Evolutionary conservation across 2,797 vertebrate species (phyloP).

Genomic region (Esox masquinongy): DNA sequence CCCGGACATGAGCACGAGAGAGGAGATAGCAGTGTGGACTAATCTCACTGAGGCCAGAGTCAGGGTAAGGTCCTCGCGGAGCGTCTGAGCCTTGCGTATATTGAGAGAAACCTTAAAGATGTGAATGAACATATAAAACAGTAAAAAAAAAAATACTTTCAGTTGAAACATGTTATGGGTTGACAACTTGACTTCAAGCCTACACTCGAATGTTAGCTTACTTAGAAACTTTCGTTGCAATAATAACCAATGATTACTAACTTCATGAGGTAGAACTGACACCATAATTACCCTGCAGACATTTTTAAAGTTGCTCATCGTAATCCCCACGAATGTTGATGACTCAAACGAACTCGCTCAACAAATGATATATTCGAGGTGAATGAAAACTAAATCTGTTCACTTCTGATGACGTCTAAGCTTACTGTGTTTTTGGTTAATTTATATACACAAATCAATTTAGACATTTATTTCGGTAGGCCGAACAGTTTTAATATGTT

Average conservation of each 20-base stretch:
- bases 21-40: slow-evolving; percentile 91
- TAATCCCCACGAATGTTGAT: not conserved
- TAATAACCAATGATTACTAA: slow-evolving; percentile 7
- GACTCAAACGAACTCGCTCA: not conserved
- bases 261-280: not conserved
- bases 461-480: not conserved
- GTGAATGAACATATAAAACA: not conserved
- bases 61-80: slow-evolving; percentile 78
- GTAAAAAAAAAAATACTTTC: not conserved
- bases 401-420: not conserved
- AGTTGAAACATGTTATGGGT: not conserved
- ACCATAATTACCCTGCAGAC: slow-evolving; percentile 1
- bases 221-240: not conserved
- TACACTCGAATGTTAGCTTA: not conserved
- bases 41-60: slow-evolving; percentile 92
- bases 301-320: not conserved
- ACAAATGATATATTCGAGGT: not conserved
- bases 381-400: not conserved
- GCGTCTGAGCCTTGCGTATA: not conserved
- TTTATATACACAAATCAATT: not conserved
- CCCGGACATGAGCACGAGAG: slow-evolving; percentile 87
- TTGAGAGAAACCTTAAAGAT: not conserved
- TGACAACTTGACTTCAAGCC: not conserved
- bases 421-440: not conserved
- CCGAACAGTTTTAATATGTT: not conserved